These are phyloP conservation scores for Platycheirus rosarum DNA, from an alignment of 2,888 invertebrate genomes.

Conservation along the genomic window DNA sequence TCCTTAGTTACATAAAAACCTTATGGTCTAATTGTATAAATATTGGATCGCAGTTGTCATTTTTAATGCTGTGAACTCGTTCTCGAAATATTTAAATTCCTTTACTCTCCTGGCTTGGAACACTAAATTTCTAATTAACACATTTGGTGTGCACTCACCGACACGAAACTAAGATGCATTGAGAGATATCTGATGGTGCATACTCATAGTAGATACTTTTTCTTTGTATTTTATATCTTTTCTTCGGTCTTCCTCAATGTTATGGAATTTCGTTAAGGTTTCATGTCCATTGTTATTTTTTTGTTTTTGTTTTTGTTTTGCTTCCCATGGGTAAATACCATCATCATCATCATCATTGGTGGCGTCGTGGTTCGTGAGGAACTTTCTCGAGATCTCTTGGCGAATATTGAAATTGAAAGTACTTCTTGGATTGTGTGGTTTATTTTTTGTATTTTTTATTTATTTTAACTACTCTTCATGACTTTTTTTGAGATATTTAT, in stretches of 20 bases:
- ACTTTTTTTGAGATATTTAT: neutral
- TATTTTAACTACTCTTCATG: conserved; percentile 53
- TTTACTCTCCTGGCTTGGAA: conserved; percentile 4
- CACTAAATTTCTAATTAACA: conserved; percentile 38
- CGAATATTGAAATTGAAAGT: conserved; percentile 71
- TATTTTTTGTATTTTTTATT: conserved; percentile 21
- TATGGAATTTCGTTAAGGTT: conserved; percentile 41
- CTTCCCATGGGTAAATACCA: conserved; percentile 71
- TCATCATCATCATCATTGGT: conserved; percentile 20
- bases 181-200: conserved; percentile 6
- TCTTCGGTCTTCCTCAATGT: conserved; percentile 57
- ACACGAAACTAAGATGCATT: conserved; percentile 23
- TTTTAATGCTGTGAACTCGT: conserved; percentile 11
- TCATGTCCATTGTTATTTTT: conserved; percentile 67
- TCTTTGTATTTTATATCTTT: conserved; percentile 40
- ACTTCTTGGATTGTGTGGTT: conserved; percentile 47
- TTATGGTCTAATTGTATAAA: neutral
- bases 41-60: neutral
- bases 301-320: conserved; percentile 61
- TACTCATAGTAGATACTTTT: conserved; percentile 24
- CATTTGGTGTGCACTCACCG: conserved; percentile 48
- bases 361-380: conserved; percentile 53
- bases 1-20: too few relatives aligned
- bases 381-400: conserved; percentile 69
- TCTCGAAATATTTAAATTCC: conserved; percentile 10